Conservation (phyloP, 2,113 vertebrate genomes). For the Telmatochromis sp. region DNA sequence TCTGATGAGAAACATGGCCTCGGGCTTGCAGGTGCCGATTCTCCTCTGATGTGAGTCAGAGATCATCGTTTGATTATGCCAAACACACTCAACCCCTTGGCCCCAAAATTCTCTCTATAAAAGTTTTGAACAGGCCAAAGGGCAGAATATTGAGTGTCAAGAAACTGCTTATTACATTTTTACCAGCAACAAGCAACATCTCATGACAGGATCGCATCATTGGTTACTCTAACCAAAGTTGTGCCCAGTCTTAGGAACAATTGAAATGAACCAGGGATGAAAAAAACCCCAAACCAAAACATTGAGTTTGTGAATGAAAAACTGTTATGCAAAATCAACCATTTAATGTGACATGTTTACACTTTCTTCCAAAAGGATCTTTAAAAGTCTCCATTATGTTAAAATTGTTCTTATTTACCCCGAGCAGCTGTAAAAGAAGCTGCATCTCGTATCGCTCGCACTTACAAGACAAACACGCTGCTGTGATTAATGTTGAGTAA, state of each 20-base stretch:
- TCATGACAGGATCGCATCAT: background rate
- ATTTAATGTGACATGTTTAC: background rate
- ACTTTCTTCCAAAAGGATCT: background rate
- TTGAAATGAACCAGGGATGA: background rate
- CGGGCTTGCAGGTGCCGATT: background rate
- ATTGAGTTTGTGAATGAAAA: background rate
- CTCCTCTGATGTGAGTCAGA: background rate
- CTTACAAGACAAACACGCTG: background rate
- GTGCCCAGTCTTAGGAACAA: background rate
- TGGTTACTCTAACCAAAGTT: background rate
- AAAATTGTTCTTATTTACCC: background rate
- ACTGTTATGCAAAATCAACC: background rate
- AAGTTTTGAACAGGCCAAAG: background rate
- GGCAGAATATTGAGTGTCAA: background rate
- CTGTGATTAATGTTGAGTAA: slow-evolving; percentile 16
- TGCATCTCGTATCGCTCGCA: background rate
- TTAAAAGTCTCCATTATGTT: background rate
- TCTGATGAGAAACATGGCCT: background rate
- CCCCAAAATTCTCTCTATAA: background rate
- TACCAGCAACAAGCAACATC: background rate
- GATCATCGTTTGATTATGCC: background rate
- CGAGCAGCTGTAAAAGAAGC: background rate
- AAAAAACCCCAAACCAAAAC: background rate
- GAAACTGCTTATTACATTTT: background rate
- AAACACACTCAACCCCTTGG: background rate